A percentile compares a stretch with the other conserved stretches of the same genome.
phyloP scores from a whole-genome alignment of 1,140 invertebrate species.

The Pogonognathellus flavescens region DNA sequence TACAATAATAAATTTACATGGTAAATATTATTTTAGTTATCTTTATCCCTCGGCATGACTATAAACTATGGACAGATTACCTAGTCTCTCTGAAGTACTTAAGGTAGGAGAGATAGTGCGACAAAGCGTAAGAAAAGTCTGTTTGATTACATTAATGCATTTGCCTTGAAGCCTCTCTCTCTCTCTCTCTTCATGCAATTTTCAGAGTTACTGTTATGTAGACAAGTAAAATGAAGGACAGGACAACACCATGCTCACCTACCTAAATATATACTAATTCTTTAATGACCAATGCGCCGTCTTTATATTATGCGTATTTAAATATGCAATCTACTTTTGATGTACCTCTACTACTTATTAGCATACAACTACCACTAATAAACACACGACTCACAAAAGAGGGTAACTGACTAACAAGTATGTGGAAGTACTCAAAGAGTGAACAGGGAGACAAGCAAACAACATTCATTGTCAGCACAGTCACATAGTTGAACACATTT shows the following conservation, averaged over 20 bases:
- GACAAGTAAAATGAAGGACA: constrained; percentile 24
- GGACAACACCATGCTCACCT: not conserved
- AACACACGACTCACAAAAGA: too few relatives aligned
- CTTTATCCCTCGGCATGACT: constrained; percentile 34
- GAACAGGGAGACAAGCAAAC: too few relatives aligned
- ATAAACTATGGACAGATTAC: not conserved
- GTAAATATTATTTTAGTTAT: constrained; percentile 39
- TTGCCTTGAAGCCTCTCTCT: constrained; percentile 21
- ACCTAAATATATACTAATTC: constrained; percentile 25
- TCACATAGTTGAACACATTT: too few relatives aligned
- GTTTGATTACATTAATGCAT: constrained; percentile 31
- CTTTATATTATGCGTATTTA: constrained; percentile 14
- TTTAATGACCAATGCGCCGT: constrained; percentile 17
- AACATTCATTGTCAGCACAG: too few relatives aligned
- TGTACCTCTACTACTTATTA: not conserved
- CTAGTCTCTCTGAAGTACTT: not conserved
- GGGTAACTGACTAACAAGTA: too few relatives aligned
- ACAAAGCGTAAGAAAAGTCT: constrained; percentile 24
- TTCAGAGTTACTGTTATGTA: constrained; percentile 22
- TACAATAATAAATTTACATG: constrained; percentile 36
- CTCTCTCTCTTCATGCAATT: not conserved
- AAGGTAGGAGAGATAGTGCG: not conserved
- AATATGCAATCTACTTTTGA: constrained; percentile 15
- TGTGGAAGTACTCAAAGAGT: too few relatives aligned
- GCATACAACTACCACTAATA: too few relatives aligned